Conservation (phyloP, 2,113 vertebrate species). For the Rattus norvegicus region DNA sequence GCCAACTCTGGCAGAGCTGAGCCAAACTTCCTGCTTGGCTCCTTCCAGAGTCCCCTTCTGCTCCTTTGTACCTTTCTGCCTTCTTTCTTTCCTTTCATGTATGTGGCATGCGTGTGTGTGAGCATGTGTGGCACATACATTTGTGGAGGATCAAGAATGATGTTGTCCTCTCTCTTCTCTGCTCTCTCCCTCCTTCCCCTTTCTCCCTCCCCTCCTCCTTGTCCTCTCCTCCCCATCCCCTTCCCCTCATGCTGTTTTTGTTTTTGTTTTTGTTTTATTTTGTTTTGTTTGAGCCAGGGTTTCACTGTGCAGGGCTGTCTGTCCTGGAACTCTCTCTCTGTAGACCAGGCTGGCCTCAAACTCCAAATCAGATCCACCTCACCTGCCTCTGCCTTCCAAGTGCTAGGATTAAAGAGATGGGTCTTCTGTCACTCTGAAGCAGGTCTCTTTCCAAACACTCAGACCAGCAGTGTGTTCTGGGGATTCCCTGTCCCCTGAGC, state of each 20-base stretch:
- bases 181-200: too few relatives aligned
- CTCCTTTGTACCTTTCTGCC: neutral
- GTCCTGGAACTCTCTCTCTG: neutral
- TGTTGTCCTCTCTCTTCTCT: neutral
- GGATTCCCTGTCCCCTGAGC: neutral
- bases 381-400: neutral
- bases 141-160: neutral
- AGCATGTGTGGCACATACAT: neutral
- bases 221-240: too few relatives aligned
- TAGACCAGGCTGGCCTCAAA: neutral
- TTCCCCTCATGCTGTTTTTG: too few relatives aligned
- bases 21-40: neutral
- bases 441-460: neutral
- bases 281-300: neutral
- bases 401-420: neutral
- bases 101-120: neutral
- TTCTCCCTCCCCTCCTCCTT: too few relatives aligned
- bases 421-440: neutral
- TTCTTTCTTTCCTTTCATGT: neutral
- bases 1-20: neutral
- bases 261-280: too few relatives aligned
- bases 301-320: neutral
- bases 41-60: neutral
- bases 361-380: neutral
- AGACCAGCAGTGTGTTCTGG: neutral